These are phyloP conservation scores for Oreochromis mossambicus DNA, from an alignment of 2,797 vertebrate genomes.

Conservation along the genomic window DNA sequence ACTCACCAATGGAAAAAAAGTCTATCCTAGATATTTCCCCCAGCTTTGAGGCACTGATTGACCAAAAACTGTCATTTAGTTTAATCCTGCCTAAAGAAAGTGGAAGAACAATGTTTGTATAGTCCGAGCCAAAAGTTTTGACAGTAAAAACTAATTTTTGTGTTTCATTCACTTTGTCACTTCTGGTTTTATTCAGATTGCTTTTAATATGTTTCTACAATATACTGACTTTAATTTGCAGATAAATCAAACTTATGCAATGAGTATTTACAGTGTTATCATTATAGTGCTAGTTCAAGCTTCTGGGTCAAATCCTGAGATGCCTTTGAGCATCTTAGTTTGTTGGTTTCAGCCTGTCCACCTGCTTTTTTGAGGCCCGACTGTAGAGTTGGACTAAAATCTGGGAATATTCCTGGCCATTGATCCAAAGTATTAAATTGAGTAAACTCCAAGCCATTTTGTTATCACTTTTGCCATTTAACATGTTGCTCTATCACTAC, in stretches of 20 bases:
- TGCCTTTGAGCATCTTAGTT: not conserved
- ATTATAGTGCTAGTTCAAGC: not conserved
- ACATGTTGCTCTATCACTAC: not conserved
- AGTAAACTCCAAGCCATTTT: not conserved
- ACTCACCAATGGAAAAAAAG: not conserved
- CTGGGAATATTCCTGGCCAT: not conserved
- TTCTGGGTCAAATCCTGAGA: not conserved
- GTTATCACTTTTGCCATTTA: not conserved
- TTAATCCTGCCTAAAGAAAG: not conserved
- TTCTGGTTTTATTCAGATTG: not conserved
- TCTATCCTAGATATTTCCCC: not conserved
- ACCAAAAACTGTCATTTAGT: not conserved
- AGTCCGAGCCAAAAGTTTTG: fast-evolving
- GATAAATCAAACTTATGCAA: fast-evolving
- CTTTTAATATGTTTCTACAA: not conserved
- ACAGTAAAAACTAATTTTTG: fast-evolving
- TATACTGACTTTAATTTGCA: not conserved
- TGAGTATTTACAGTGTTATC: not conserved
- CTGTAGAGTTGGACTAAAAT: not conserved
- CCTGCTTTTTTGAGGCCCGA: not conserved
- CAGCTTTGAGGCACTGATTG: not conserved
- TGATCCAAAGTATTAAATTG: fast-evolving
- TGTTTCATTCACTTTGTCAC: not conserved
- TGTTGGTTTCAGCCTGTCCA: fast-evolving
- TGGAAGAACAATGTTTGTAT: not conserved